Conservation (phyloP, 2,113 vertebrate genomes). For the Phodopus roborovskii region DNA sequence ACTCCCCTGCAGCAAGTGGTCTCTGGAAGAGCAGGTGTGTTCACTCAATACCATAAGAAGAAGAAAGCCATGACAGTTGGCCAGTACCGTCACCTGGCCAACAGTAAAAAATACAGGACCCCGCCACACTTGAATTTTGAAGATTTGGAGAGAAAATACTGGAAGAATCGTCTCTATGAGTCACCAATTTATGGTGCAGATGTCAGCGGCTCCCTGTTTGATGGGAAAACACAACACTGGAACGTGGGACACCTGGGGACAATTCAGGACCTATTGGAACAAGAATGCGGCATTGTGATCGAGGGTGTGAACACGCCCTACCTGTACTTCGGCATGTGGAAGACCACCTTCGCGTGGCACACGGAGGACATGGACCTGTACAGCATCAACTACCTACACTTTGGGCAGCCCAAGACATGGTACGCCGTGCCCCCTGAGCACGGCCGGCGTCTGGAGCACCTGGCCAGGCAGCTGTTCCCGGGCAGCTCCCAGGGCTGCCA, state of each 20-base stretch:
- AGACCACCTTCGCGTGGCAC: conserved; percentile 70
- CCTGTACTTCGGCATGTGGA: conserved; percentile 78
- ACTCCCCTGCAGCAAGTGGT: conserved; percentile 69
- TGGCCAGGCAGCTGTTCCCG: conserved; percentile 66
- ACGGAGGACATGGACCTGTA: conserved; percentile 77
- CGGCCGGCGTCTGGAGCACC: conserved; percentile 62
- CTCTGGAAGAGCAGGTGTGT: conserved; percentile 54
- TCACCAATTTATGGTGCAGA: conserved; percentile 71
- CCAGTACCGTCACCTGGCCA: conserved; percentile 25
- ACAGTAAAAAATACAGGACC: not conserved
- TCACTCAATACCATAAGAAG: conserved; percentile 60
- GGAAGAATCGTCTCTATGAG: conserved; percentile 56
- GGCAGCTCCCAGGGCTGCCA: conserved; percentile 40
- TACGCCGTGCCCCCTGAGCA: conserved; percentile 70
- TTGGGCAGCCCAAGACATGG: conserved; percentile 73
- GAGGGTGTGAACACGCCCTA: conserved; percentile 72
- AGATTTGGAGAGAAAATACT: conserved; percentile 70
- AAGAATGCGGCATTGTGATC: conserved; percentile 61
- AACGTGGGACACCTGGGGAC: conserved; percentile 62
- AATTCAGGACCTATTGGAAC: conserved; percentile 62
- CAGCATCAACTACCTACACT: conserved; percentile 77
- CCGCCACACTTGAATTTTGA: conserved; percentile 18
- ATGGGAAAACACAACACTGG: conserved; percentile 35
- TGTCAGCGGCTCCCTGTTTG: conserved; percentile 71
- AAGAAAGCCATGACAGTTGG: conserved; percentile 53